Evolutionary conservation across 2,888 invertebrate genomes (phyloP).

Genomic region (Ditula angustiorana): DNA sequence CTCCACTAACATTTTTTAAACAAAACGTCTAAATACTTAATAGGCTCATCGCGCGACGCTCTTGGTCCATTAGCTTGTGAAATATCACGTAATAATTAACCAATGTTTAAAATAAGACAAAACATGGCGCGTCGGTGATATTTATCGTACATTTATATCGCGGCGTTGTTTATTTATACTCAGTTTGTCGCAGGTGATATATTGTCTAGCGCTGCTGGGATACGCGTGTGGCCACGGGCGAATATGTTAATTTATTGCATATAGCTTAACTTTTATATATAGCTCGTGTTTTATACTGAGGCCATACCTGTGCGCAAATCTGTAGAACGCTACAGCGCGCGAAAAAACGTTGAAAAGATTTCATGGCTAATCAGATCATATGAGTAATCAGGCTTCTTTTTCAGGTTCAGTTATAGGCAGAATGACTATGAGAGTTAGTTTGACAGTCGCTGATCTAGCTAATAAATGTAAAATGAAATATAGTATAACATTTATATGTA

Average conservation of each 20-base stretch:
- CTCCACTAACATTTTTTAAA: constrained; percentile 13
- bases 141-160: constrained; percentile 44
- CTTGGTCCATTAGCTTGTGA: constrained; percentile 48
- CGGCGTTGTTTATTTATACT: constrained; percentile 42
- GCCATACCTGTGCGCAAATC: background rate
- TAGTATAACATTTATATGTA: too few species aligned
- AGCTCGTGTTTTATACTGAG: background rate
- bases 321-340: background rate
- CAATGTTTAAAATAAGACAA: constrained; percentile 50
- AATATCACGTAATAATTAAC: constrained; percentile 52
- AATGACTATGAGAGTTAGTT: too few species aligned
- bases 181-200: constrained; percentile 37
- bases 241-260: constrained; percentile 23
- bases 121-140: constrained; percentile 44
- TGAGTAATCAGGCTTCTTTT: too few species aligned
- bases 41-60: constrained; percentile 31
- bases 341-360: background rate
- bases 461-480: too few species aligned
- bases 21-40: constrained; percentile 26
- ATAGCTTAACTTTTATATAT: background rate
- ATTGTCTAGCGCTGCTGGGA: constrained; percentile 24
- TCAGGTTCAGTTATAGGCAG: too few species aligned
- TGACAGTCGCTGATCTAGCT: too few species aligned
- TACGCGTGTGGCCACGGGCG: constrained; percentile 10
- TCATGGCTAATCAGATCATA: too few species aligned